Percentiles rank a stretch among this genome's conserved stretches.
phyloP scores from a whole-genome alignment of 2,888 invertebrate species.

The Lasioglossum marginatum region DNA sequence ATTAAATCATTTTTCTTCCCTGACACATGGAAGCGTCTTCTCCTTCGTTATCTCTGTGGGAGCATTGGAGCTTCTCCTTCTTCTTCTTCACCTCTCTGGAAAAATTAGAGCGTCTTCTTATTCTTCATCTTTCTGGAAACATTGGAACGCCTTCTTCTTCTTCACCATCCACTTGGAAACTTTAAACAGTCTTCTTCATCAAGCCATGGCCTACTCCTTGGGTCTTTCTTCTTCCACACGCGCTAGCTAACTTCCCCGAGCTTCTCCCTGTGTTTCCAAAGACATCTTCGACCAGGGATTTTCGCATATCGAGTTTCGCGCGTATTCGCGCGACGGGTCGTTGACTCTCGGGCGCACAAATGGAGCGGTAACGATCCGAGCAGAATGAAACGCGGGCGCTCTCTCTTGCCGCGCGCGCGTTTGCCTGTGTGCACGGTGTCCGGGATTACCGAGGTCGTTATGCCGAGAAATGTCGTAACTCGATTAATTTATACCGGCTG shows the following conservation, averaged over 20 bases:
- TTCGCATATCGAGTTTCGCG: slow-evolving; percentile 2
- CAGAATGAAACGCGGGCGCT: slow-evolving; percentile 32
- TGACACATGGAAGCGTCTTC: background rate
- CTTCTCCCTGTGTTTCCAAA: background rate
- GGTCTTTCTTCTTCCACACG: background rate
- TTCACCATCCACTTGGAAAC: too few relatives aligned
- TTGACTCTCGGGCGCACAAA: background rate
- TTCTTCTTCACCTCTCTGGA: too few relatives aligned
- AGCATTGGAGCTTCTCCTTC: too few relatives aligned
- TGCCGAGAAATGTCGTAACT: slow-evolving; percentile 28
- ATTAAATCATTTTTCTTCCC: background rate
- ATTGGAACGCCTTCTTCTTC: background rate
- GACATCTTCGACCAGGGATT: background rate
- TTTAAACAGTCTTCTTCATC: background rate
- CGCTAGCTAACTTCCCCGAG: background rate
- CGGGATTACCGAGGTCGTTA: slow-evolving; percentile 40
- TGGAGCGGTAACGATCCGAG: slow-evolving; percentile 25
- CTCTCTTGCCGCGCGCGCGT: background rate
- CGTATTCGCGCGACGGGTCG: background rate
- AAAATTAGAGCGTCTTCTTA: background rate
- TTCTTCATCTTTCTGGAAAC: too few relatives aligned
- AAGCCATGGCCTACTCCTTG: background rate
- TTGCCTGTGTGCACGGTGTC: slow-evolving; percentile 21
- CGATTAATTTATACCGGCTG: slow-evolving; percentile 39
- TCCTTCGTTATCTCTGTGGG: too few relatives aligned